Conservation (phyloP, 2,888 invertebrate species). For the Coelogynopora nodosa region DNA sequence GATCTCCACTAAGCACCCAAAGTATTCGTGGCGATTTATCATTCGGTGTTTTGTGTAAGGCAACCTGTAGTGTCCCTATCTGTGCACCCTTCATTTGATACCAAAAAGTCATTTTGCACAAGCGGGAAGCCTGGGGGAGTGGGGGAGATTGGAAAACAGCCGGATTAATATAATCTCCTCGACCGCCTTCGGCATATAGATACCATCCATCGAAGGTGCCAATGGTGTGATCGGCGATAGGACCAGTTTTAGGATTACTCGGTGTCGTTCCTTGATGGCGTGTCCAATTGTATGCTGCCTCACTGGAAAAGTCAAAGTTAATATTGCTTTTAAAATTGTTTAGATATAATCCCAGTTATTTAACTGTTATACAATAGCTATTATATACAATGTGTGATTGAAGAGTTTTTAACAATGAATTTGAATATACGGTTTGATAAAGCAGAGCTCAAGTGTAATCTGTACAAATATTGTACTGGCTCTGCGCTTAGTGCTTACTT, state of each 20-base stretch:
- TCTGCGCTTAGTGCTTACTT: no score
- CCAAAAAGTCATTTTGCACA: slow-evolving; percentile 43
- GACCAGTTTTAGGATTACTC: slow-evolving; percentile 42
- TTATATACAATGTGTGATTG: no score
- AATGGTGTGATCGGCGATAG: slow-evolving; percentile 47
- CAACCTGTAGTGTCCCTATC: slow-evolving; percentile 51
- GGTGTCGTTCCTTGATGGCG: slow-evolving; percentile 25
- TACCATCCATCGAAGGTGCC: slow-evolving; percentile 48
- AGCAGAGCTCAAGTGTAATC: no score
- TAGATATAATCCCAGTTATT: no score
- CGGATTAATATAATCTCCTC: background rate
- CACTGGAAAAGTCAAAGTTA: background rate
- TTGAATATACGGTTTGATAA: no score
- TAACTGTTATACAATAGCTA: no score
- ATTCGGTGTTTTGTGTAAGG: background rate
- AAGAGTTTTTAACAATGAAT: no score
- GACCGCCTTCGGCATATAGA: slow-evolving; percentile 52
- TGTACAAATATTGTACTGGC: no score
- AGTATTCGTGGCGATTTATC: slow-evolving; percentile 20
- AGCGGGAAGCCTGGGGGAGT: slow-evolving; percentile 11
- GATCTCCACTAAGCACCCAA: slow-evolving; percentile 53
- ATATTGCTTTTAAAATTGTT: background rate
- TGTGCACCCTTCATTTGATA: slow-evolving; percentile 55
- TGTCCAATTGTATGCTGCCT: background rate
- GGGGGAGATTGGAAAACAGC: background rate